A percentile compares a stretch with the other conserved stretches of the same genome.
These are phyloP conservation scores for Phymastichus coffea DNA, from an alignment of 1,140 invertebrate genomes.

Conservation along the genomic window DNA sequence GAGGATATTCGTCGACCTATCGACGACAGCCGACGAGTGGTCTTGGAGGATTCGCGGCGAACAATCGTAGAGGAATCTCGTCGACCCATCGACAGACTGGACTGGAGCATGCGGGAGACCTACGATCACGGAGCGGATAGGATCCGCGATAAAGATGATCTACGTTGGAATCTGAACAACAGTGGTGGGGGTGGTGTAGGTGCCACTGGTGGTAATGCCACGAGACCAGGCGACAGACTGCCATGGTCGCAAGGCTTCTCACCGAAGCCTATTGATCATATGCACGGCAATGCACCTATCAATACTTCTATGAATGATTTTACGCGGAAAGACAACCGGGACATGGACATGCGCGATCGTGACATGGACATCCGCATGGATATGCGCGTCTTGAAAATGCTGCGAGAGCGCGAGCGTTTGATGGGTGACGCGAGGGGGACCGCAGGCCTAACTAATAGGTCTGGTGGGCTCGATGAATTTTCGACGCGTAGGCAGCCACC, in stretches of 20 bases:
- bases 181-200: conserved; percentile 45
- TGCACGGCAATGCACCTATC: background rate
- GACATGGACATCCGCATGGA: background rate
- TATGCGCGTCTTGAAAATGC: background rate
- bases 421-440: background rate
- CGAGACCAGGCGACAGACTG: background rate
- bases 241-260: background rate
- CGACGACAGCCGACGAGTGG: background rate
- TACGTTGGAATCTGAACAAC: conserved; percentile 48
- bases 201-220: conserved; percentile 20
- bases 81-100: conserved; percentile 44
- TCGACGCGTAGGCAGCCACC: background rate
- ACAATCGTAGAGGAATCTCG: background rate
- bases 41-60: background rate
- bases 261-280: background rate
- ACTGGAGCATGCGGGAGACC: conserved; percentile 46
- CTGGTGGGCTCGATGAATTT: background rate
- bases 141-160: conserved; percentile 42
- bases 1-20: background rate
- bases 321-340: background rate
- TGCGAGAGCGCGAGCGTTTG: background rate
- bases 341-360: background rate
- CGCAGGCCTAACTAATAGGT: background rate
- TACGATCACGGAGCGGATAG: conserved; percentile 37
- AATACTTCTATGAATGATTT: background rate